Conservation (phyloP, 2,888 invertebrate species). For the Ochropleura plecta region DNA sequence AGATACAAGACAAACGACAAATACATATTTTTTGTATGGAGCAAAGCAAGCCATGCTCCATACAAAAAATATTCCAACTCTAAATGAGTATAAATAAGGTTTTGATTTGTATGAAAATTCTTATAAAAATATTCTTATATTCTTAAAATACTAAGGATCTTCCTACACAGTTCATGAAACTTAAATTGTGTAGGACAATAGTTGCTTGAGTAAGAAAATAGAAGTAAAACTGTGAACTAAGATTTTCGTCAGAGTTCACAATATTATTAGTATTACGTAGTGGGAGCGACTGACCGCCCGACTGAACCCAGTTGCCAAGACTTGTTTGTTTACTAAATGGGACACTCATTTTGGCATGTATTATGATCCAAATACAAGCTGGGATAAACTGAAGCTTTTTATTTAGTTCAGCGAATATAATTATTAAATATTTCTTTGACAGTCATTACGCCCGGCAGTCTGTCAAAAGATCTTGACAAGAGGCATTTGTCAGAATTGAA, state of each 20-base stretch:
- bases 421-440: background rate
- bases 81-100: too few relatives aligned
- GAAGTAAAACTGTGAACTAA: background rate
- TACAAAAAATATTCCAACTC: too few relatives aligned
- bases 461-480: too few relatives aligned
- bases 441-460: background rate
- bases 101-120: too few relatives aligned
- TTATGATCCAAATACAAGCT: constrained; percentile 18
- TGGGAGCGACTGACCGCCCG: constrained; percentile 44
- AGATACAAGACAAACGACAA: too few relatives aligned
- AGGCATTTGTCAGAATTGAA: too few relatives aligned
- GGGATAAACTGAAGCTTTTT: constrained; percentile 1
- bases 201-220: background rate
- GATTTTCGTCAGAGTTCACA: constrained; percentile 7
- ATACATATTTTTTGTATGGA: too few relatives aligned
- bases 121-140: too few relatives aligned
- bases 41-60: too few relatives aligned
- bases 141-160: too few relatives aligned
- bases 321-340: constrained; percentile 52
- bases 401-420: background rate
- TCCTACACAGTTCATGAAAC: too few relatives aligned
- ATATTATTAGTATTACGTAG: constrained; percentile 19
- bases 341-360: constrained; percentile 43
- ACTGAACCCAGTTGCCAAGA: constrained; percentile 53
- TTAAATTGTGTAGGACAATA: background rate